These are phyloP conservation scores for Cyphomyrmex costatus DNA, from an alignment of 1,140 invertebrate genomes.

Conservation along the genomic window DNA sequence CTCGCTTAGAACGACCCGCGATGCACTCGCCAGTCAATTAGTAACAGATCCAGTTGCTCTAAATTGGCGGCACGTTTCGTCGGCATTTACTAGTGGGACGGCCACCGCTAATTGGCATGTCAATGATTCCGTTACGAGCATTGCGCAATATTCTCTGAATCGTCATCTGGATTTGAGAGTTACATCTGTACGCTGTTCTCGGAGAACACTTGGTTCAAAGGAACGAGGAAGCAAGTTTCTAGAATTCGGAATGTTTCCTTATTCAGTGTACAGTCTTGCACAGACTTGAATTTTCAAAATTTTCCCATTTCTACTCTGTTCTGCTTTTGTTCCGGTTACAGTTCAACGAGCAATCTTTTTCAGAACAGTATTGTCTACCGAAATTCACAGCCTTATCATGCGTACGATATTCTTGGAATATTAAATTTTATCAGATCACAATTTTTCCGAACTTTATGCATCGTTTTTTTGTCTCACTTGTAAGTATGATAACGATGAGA, in stretches of 20 bases:
- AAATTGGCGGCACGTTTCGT: constrained; percentile 64
- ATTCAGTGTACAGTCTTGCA: neutral
- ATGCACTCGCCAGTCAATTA: constrained; percentile 61
- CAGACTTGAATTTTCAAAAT: constrained; percentile 38
- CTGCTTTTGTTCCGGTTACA: constrained; percentile 12
- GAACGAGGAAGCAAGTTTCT: neutral
- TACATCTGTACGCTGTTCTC: constrained; percentile 8
- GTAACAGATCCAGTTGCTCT: constrained; percentile 64
- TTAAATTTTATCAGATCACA: constrained; percentile 21
- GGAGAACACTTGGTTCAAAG: neutral
- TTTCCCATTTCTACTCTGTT: constrained; percentile 1
- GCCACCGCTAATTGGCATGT: constrained; percentile 41
- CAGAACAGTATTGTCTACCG: constrained; percentile 18
- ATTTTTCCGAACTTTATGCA: neutral
- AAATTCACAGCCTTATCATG: neutral
- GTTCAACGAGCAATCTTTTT: constrained; percentile 2
- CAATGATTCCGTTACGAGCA: constrained; percentile 27
- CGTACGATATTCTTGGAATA: constrained; percentile 42
- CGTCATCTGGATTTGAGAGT: constrained; percentile 40
- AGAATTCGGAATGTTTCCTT: constrained; percentile 9
- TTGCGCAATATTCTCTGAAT: constrained; percentile 47
- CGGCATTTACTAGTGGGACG: constrained; percentile 35
- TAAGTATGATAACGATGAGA: constrained; percentile 10
- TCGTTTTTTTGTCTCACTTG: neutral
- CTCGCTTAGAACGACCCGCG: constrained; percentile 44